phyloP scores from a whole-genome alignment of 1,140 invertebrate species.

The Psix sp. region DNA sequence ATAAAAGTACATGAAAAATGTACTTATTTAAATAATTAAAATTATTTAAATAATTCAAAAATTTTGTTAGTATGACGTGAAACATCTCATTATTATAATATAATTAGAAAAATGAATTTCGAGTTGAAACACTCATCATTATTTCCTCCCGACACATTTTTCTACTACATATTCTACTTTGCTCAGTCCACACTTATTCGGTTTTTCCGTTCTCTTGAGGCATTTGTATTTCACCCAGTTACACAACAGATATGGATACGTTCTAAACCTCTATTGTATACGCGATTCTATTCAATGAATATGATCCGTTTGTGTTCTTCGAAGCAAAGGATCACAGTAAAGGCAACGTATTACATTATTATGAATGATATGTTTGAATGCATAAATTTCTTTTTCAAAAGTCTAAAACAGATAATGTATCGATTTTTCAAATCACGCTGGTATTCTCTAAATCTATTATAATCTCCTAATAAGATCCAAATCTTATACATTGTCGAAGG shows the following conservation, averaged over 20 bases:
- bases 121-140: slow-evolving; percentile 19
- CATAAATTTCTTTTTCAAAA: slow-evolving; percentile 6
- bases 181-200: slow-evolving; percentile 14
- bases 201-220: slow-evolving; percentile 12
- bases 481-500: too few relatives aligned
- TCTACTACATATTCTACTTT: slow-evolving; percentile 24
- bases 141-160: slow-evolving; percentile 29
- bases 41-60: too few relatives aligned
- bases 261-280: slow-evolving; percentile 17
- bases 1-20: too few relatives aligned
- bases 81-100: too few relatives aligned
- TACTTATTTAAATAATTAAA: too few relatives aligned
- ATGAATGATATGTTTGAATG: slow-evolving; percentile 23
- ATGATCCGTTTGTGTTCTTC: slow-evolving; percentile 25
- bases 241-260: slow-evolving; percentile 33
- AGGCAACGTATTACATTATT: slow-evolving; percentile 13
- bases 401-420: slow-evolving; percentile 12
- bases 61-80: too few relatives aligned
- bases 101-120: too few relatives aligned
- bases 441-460: too few relatives aligned
- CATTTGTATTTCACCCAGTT: slow-evolving; percentile 40
- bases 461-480: too few relatives aligned
- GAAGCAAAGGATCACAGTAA: slow-evolving; percentile 9
- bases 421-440: slow-evolving; percentile 19
- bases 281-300: slow-evolving; percentile 32